These are phyloP conservation scores for Amiota communis DNA, from an alignment of 2,888 invertebrate species.

Conservation along the genomic window DNA sequence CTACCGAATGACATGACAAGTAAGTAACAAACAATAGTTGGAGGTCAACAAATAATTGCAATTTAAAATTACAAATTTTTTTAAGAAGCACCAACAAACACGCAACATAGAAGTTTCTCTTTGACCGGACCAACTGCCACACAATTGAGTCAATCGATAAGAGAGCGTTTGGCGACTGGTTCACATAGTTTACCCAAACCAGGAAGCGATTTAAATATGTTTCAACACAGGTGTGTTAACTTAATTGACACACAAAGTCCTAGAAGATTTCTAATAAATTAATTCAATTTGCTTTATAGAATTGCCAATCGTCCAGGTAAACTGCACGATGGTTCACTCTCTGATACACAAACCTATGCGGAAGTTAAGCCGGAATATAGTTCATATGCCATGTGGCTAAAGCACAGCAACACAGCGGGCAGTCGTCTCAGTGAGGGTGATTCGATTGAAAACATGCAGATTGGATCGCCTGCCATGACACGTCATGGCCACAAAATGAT, in stretches of 20 bases:
- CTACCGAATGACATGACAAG: constrained; percentile 83
- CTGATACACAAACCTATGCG: constrained; percentile 86
- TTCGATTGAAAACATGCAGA: constrained; percentile 87
- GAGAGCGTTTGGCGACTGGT: constrained; percentile 87
- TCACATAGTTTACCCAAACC: constrained; percentile 89
- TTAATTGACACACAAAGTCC: neutral
- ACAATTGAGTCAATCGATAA: constrained; percentile 88
- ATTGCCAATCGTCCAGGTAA: constrained; percentile 71
- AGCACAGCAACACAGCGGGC: constrained; percentile 88
- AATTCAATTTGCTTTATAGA: constrained; percentile 41
- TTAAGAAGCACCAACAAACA: constrained; percentile 77
- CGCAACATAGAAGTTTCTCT: constrained; percentile 89
- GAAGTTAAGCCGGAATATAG: constrained; percentile 85
- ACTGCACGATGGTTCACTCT: constrained; percentile 86
- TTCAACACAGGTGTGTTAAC: constrained; percentile 76
- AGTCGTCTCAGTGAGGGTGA: constrained; percentile 91
- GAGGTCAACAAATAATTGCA: neutral
- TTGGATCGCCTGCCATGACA: constrained; percentile 79
- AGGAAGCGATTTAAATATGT: constrained; percentile 79
- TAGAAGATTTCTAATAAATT: neutral
- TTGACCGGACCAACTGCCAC: constrained; percentile 88
- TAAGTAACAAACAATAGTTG: constrained; percentile 70
- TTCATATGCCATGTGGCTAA: constrained; percentile 89
- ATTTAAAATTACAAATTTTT: neutral
- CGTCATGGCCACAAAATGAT: constrained; percentile 74